Percentiles rank a stretch among this genome's conserved stretches.
Conservation (phyloP, 2,113 vertebrate genomes). For the Capreolus pygargus region DNA sequence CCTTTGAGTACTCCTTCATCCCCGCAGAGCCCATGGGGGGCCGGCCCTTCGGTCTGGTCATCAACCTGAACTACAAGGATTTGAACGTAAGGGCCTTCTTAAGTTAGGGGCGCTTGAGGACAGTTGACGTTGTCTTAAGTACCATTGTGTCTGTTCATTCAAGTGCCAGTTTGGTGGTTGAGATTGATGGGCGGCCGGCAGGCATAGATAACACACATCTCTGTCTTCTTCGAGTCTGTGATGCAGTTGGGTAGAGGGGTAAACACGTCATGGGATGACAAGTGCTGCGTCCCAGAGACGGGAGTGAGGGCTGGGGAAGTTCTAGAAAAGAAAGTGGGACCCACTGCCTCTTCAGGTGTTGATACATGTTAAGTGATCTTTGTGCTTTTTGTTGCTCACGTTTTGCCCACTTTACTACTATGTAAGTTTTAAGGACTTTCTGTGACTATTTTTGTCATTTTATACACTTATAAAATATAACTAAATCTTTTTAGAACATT, state of each 20-base stretch:
- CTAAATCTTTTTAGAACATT: background rate
- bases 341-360: background rate
- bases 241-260: background rate
- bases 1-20: conserved; percentile 99
- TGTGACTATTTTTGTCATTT: background rate
- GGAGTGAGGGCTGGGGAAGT: background rate
- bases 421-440: background rate
- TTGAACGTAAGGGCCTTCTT: conserved; percentile 81
- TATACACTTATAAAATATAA: background rate
- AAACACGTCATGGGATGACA: background rate
- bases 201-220: background rate
- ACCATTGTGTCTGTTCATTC: background rate
- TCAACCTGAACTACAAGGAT: conserved; percentile 99
- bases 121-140: background rate
- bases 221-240: background rate
- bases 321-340: background rate
- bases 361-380: background rate
- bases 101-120: background rate
- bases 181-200: background rate
- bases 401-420: conserved; percentile 13
- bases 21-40: conserved; percentile 98
- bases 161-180: background rate
- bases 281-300: background rate
- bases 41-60: conserved; percentile 95
- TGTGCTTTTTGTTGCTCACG: background rate